These are phyloP conservation scores for Drosophila flavopinicola DNA, from an alignment of 2,888 invertebrate genomes.

Conservation along the genomic window DNA sequence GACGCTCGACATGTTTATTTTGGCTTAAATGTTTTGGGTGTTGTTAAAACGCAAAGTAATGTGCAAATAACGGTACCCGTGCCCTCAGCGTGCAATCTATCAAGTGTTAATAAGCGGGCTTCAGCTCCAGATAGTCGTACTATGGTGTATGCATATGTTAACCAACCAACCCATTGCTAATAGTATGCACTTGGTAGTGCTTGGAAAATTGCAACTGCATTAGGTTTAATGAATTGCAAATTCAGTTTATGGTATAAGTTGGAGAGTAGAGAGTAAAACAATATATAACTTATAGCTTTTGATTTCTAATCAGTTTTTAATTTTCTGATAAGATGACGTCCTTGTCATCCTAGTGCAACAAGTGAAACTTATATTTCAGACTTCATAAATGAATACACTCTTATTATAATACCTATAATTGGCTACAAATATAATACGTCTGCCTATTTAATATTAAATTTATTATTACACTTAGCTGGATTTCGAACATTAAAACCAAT, in stretches of 20 bases:
- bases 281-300: too few species aligned
- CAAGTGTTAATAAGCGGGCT: conserved; percentile 69
- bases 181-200: conserved; percentile 23
- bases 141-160: neutral
- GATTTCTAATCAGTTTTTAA: too few species aligned
- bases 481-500: too few species aligned
- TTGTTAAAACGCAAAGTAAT: conserved; percentile 74
- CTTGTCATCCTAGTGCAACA: too few species aligned
- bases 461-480: too few species aligned
- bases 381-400: too few species aligned
- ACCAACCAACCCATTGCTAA: conserved; percentile 31
- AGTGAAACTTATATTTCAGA: too few species aligned
- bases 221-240: neutral
- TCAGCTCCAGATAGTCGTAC: conserved; percentile 4
- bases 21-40: conserved; percentile 77
- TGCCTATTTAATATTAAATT: too few species aligned
- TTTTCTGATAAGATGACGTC: too few species aligned
- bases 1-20: conserved; percentile 72
- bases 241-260: neutral
- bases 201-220: conserved; percentile 7
- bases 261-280: too few species aligned
- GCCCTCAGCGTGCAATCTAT: conserved; percentile 73
- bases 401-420: too few species aligned
- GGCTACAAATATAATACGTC: too few species aligned
- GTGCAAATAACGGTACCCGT: conserved; percentile 74